A percentile compares a stretch with the other conserved stretches of the same genome.
phyloP scores from a whole-genome alignment of 2,797 vertebrate species.

The Enteromius paludinosus region DNA sequence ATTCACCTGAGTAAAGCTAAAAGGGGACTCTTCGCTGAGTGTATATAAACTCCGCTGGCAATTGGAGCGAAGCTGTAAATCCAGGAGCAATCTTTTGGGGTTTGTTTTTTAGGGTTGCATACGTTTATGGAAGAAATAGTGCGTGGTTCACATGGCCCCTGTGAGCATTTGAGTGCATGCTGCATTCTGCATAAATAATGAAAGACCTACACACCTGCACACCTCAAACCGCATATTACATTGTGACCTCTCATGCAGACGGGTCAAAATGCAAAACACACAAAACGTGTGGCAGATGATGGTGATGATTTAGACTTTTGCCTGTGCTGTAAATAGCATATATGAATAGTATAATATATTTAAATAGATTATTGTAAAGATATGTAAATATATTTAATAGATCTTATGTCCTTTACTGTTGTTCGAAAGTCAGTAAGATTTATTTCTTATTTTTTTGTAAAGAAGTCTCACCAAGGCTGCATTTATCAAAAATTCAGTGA shows the following conservation, averaged over 20 bases:
- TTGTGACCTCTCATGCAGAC: neutral
- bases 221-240: neutral
- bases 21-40: neutral
- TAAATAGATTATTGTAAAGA: no score
- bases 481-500: neutral
- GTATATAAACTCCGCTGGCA: neutral
- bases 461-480: neutral
- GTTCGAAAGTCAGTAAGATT: neutral
- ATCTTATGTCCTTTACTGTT: neutral
- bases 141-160: constrained; percentile 1
- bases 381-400: no score
- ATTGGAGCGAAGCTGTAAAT: constrained; percentile 26
- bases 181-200: constrained; percentile 34
- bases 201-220: constrained; percentile 15
- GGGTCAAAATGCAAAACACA: neutral
- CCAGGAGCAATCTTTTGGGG: neutral
- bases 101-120: constrained; percentile 12
- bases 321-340: neutral
- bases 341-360: no score
- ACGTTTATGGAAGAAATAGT: constrained; percentile 18
- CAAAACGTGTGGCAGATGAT: neutral
- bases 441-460: no score
- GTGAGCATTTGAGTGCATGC: constrained; percentile 21
- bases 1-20: constrained; percentile 15
- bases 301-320: neutral